Percentiles rank a stretch among this genome's conserved stretches.
These are phyloP conservation scores for Petromus typicus DNA, from an alignment of 2,113 vertebrate genomes.

Conservation along the genomic window DNA sequence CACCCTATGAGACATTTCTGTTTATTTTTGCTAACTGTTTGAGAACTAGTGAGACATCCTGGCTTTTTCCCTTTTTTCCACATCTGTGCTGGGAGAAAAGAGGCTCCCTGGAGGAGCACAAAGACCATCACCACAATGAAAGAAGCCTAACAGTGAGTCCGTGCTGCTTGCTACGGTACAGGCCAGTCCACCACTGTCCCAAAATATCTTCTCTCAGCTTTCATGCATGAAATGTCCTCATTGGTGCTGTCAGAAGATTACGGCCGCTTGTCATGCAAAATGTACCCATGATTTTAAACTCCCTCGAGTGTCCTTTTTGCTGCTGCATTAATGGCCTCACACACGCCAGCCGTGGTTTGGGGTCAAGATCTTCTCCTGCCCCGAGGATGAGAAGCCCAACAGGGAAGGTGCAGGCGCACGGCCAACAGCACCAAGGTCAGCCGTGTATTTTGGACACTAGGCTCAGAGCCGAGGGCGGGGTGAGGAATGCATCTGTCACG, in stretches of 20 bases:
- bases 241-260: background rate
- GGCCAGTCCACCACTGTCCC: background rate
- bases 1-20: background rate
- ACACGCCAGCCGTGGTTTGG: background rate
- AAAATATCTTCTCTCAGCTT: background rate
- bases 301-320: background rate
- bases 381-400: background rate
- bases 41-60: background rate
- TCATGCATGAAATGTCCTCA: background rate
- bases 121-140: too few species aligned
- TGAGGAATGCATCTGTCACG: background rate
- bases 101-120: background rate
- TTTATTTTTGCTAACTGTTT: background rate
- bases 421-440: accelerated
- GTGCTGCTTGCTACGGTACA: accelerated
- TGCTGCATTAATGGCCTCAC: background rate
- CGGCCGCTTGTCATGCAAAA: background rate
- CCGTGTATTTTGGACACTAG: background rate
- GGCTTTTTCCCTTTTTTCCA: background rate
- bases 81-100: background rate
- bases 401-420: background rate
- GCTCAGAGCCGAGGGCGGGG: background rate
- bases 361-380: background rate
- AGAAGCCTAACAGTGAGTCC: background rate
- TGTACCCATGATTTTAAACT: background rate